Evolutionary conservation across 2,888 invertebrate genomes (phyloP), one percentile per base, ranked within the genome.

Genomic region (Chironomus riparius): DNA sequence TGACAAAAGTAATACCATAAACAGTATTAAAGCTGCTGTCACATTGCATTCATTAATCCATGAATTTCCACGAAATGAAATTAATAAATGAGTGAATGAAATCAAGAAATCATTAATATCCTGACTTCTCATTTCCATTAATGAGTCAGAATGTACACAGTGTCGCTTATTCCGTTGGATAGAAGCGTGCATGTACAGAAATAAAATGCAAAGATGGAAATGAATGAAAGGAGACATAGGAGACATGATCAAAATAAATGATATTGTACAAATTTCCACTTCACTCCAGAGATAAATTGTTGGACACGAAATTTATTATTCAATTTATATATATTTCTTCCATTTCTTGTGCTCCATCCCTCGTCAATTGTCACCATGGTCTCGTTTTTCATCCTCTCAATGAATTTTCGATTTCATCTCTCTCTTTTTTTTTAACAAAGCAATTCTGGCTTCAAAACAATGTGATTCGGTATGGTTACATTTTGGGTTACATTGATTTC

Each of bases 221-320:
- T 65, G 65, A 24, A 12, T 21, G 13, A 18, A 56, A 18, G 56
- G 56, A 56, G 65, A 65, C 65, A 18, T 38, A 38, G 47, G 70
- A 47, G 70, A 70, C 70, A 71, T 71, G 71, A 71, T 71, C 71
- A 71, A 71, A 71, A 71, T 56, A 71, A 71, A 71, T 71, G 71
- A 71, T 56, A 71, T 71, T 48, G 18, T 56, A 71, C 71, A 71
- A 71, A 24, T 50, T 71, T 56, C 65, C 65, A 65, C 65, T 21
- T 50, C 48, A 71, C 50, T 50, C 50, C 56, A 22, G 47, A 70
- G 70, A 70, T 71, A 71, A 71, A 71, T 71, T 71, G 71, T 56
- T 56, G 72, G 72, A 72, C 72, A 38, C 61, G 38, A 62, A 72
- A 72, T 72, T 72, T 72, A 72, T 72, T 72, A 72, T 72, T 72